Evolutionary conservation across 2,888 invertebrate genomes (phyloP), one percentile per base, ranked within the genome.

Genomic region (Philonicus albiceps): DNA sequence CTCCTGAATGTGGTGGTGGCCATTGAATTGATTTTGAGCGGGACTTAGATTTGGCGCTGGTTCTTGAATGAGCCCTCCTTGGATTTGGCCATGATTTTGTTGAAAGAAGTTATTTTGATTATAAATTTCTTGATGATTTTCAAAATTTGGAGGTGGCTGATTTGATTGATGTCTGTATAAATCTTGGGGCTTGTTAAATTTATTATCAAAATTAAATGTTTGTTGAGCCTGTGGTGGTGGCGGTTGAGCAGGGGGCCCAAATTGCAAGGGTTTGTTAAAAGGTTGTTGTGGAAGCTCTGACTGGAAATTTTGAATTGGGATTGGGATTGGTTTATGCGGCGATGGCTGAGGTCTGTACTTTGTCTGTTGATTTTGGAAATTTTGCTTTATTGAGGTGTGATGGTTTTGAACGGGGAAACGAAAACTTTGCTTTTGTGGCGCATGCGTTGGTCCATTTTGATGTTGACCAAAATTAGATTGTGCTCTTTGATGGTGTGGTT

Each of bases 191-290:
- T 75, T 75, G 34, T 22, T 75, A n/a, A 75, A 75, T 75, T 49
- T 74, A 13, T 75, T 49, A 34, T 85, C 85, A 34, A 31, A 75
- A 7, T 19, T 13, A 11, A 85, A 85, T 16, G 43, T 88, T 37
- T 88, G 88, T 37, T 89, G 87, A 49, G 94, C 94, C 16, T 93
- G 84, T 92, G 90, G 49, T 93, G 94, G 93, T 49, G 92, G 92
- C 0, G 89, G 89, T 72, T 90, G 91, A n/a, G 88, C 89, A 80
- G 89, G 90, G 6, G 89, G 89, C 11, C 83, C 87, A 22, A 86
- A 86, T 49, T 87, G 88, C 53, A 92, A 86, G 89, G 92, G 91
- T 1, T 91, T 90, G 34, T 91, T 89, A 31, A 93, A 92, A n/a
- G 92, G 92, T 75, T 92, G 90, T 34, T 94, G 93, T 72, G 92